phyloP scores from a whole-genome alignment of 37 sponge, comb jelly and placozoan genomes.

The Eunapius fragilis region DNA sequence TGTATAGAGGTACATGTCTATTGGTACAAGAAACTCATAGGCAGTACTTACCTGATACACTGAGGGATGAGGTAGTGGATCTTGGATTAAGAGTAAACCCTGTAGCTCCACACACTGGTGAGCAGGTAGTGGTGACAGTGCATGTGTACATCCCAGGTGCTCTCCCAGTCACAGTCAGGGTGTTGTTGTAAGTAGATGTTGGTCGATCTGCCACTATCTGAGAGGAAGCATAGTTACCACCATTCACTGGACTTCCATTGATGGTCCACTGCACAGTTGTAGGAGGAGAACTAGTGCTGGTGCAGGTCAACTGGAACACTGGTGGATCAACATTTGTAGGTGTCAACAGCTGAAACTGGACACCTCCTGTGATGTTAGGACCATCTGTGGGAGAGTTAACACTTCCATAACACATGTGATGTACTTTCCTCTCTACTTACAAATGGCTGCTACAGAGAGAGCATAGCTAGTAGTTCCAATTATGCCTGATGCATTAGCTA shows the following conservation, averaged over 20 bases:
- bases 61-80: not conserved
- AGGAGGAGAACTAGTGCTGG: conserved; percentile 24
- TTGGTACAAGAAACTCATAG: not conserved
- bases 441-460: not conserved
- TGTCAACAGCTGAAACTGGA: not conserved
- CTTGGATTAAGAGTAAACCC: not conserved
- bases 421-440: not conserved
- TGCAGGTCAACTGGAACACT: conserved; percentile 19
- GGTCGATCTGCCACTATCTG: not conserved
- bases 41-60: not conserved
- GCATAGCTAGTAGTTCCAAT: not conserved
- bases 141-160: conserved; percentile 10
- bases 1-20: not conserved
- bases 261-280: conserved; percentile 16
- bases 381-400: not conserved
- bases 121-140: conserved; percentile 22
- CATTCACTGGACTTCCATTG: conserved; percentile 5
- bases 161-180: conserved; percentile 22
- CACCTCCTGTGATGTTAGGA: not conserved
- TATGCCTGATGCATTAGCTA: not conserved
- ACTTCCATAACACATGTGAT: not conserved
- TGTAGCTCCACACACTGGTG: not conserved
- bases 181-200: not conserved
- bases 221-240: not conserved
- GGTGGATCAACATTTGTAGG: not conserved